Base-by-base conservation (phyloP, 2,888 invertebrate genomes). In the Eurytoma adleriae region DNA sequence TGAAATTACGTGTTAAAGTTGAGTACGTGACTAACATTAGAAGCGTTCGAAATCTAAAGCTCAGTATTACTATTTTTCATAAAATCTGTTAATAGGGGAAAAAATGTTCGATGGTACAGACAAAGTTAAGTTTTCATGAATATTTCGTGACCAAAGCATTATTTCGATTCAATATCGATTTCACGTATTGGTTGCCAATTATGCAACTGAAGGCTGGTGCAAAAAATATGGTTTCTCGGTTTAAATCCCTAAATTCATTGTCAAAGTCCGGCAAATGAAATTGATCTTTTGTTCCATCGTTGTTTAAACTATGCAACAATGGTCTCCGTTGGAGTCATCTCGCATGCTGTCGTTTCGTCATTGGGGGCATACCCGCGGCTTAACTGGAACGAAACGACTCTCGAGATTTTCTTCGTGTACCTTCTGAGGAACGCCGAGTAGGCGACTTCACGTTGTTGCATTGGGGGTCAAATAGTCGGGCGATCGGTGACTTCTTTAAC, bases 351-450 rank as follows among this genome's bases (percentile, higher is more conserved):
- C 40, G 4, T 40, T 40, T 40, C 40, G 40, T 40, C 40, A 40
- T 40, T 40, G 40, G 40, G 40, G 40, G 40, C 40, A 40, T 40
- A 7, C 40, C 7, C 7, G 40, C 40, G 64, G 40, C 4, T 40
- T n/a, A 40, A 64, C 64, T 64, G 64, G 64, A 64, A 64, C 64
- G 40, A 18, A n/a, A 40, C 64, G 40, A 54, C n/a, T 12, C 54
- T 54, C 14, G 54, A 54, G 54, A 54, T 54, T 54, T 54, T 54
- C 54, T 54, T 54, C 14, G 54, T 54, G 13, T 14, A 14, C 14
- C 54, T 54, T 54, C 54, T n/a, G 54, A 10, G 50, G 14, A 54
- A n/a, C 13, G 54, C 13, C 13, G 54, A 40, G 40, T 3, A 40
- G 40, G 40, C 40, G 4, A 7, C 40, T 40, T 40, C 5, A 4